phyloP scores from a whole-genome alignment of 2,888 invertebrate genomes.

The Parnassius orleans region DNA sequence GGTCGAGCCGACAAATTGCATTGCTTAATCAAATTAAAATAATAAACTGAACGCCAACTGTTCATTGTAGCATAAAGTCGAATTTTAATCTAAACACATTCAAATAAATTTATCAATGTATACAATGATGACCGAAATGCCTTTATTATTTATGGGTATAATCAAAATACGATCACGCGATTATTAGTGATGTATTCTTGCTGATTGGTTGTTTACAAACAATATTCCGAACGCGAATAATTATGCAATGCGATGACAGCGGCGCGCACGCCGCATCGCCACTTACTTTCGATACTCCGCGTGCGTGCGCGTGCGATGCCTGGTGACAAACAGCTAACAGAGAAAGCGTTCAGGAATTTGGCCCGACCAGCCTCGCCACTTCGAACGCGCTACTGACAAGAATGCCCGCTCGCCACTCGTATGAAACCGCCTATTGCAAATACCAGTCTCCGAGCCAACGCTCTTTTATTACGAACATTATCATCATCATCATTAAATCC shows the following conservation, averaged over 20 bases:
- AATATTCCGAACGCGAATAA: slow-evolving; percentile 71
- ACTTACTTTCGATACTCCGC: slow-evolving; percentile 74
- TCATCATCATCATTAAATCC: no score
- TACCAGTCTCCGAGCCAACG: no score
- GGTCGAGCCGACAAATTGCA: no score
- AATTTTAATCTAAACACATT: slow-evolving; percentile 21
- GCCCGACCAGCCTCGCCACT: slow-evolving; percentile 44
- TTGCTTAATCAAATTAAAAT: no score
- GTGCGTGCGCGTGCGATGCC: slow-evolving; percentile 43
- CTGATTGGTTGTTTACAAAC: slow-evolving; percentile 74
- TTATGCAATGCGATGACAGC: slow-evolving; percentile 76
- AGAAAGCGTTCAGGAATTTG: slow-evolving; percentile 79
- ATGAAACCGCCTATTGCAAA: background rate
- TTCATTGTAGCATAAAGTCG: slow-evolving; percentile 19
- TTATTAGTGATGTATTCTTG: slow-evolving; percentile 52
- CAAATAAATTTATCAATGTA: slow-evolving; percentile 17
- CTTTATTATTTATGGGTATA: slow-evolving; percentile 39
- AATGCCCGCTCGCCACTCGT: slow-evolving; percentile 7
- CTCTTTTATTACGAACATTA: no score
- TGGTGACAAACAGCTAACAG: slow-evolving; percentile 43
- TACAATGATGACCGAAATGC: slow-evolving; percentile 24
- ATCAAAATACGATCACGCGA: slow-evolving; percentile 68
- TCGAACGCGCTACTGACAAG: slow-evolving; percentile 27
- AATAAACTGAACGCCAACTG: slow-evolving; percentile 5
- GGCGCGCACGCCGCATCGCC: slow-evolving; percentile 49